Evolutionary conservation across 2,888 invertebrate species (phyloP), one percentile per base, ranked within the genome.

Genomic region (Dione vanillae): DNA sequence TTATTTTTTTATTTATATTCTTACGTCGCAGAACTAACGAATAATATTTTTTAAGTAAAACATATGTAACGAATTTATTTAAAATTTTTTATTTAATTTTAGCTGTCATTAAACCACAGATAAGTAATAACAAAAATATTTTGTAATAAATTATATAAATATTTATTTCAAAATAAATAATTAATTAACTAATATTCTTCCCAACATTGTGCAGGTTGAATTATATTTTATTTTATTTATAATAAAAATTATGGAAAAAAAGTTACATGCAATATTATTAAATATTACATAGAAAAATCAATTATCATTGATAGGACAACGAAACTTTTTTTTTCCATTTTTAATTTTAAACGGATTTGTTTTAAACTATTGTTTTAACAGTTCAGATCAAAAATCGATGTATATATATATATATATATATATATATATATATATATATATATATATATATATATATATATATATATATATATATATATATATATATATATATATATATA

Each of bases 1-100:
- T 37, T 52, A 45, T 6, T 54, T n/a, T n/a, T 37, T 37, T 7
- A 14, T 35, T 54, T 52, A 27, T 12, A 27, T 52, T 52, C 11
- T 49, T 49, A 11, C n/a, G 10, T 40, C 56, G 56, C 56, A 56
- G 56, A 16, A 56, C n/a, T 12, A 56, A 56, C 16, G 56, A 56
- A 20, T 49, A 19, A 56, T 56, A 56, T 16, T 37, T 37, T 54
- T n/a, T 11, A 37, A 54, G 54, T 54, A 37, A 37, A 3, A 35
- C 16, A 37, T 54, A 16, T 37, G n/a, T 37, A 16, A 54, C 54
- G 54, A 54, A 37, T 37, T 54, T 54, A 54, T 54, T 54, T 37
- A 10, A 16, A 8, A 16, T 16, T n/a, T 8, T 37, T 54, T n/a
- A n/a, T 16, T 54, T 35, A 6, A n/a, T 35, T 47, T n/a, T 20